Evolutionary conservation across 2,797 vertebrate genomes (phyloP).

Genomic region (Huso huso): DNA sequence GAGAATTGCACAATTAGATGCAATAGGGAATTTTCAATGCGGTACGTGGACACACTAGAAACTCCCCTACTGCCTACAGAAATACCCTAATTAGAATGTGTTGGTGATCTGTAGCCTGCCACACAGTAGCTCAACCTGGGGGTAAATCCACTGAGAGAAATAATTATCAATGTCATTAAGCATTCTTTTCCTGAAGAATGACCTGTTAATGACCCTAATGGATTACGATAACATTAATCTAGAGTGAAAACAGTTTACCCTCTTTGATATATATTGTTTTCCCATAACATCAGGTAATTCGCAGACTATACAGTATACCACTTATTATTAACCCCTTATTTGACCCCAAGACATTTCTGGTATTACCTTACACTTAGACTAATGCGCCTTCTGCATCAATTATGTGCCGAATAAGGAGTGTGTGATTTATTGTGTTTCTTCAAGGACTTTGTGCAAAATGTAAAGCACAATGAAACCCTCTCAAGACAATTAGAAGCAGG

Average conservation of each 20-base stretch:
- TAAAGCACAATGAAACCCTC: too few relatives aligned
- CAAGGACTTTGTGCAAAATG: too few relatives aligned
- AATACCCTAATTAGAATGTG: slow-evolving; percentile 21
- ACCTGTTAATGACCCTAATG: slow-evolving; percentile 55
- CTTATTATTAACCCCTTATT: slow-evolving; percentile 45
- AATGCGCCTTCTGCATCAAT: too few relatives aligned
- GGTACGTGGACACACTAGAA: not conserved
- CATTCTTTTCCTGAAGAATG: slow-evolving; percentile 59
- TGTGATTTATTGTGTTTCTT: too few relatives aligned
- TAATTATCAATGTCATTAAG: slow-evolving; percentile 60
- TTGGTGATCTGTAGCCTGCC: not conserved
- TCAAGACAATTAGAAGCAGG: not conserved
- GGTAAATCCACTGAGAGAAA: slow-evolving; percentile 27
- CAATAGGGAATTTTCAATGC: slow-evolving; percentile 26
- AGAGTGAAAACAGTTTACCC: slow-evolving; percentile 59
- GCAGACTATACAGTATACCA: slow-evolving; percentile 15
- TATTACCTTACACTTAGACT: too few relatives aligned
- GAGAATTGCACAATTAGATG: slow-evolving; percentile 50
- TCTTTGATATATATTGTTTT: slow-evolving; percentile 52
- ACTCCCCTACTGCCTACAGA: not conserved
- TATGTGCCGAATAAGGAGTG: too few relatives aligned
- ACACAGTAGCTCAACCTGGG: not conserved
- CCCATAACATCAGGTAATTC: slow-evolving; percentile 26
- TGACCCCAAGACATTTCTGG: slow-evolving; percentile 28
- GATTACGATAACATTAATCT: slow-evolving; percentile 65